Evolutionary conservation across 2,797 vertebrate genomes (phyloP).

Genomic region (Chelmon rostratus): DNA sequence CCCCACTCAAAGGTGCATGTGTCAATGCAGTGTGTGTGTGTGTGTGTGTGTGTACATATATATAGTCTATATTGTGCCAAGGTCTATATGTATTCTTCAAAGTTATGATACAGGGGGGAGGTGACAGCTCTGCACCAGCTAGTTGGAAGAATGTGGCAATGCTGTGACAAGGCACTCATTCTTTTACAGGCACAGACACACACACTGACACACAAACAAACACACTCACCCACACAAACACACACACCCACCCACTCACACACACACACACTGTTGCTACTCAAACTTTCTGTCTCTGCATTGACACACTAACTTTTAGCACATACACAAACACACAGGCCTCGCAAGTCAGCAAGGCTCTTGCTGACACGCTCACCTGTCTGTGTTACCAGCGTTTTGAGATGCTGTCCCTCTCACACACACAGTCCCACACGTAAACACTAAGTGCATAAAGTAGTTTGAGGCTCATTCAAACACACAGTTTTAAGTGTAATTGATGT

Average conservation of each 20-base stretch:
- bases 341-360: neutral
- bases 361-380: neutral
- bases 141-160: conserved; percentile 5
- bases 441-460: no score
- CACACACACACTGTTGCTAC: neutral
- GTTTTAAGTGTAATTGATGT: no score
- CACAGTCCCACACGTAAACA: neutral
- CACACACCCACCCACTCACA: no score
- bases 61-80: neutral
- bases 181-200: neutral
- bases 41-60: no score
- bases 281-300: neutral
- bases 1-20: neutral
- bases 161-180: conserved; percentile 12
- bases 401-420: neutral
- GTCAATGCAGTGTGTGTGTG: neutral
- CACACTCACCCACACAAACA: no score
- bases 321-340: neutral
- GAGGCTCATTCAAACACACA: neutral
- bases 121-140: conserved; percentile 16
- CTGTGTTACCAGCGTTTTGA: neutral
- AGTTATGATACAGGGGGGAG: neutral
- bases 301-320: neutral
- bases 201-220: no score
- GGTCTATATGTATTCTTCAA: neutral